Evolutionary conservation across 2,888 invertebrate species (phyloP).

Genomic region (Melanchra persicariae): DNA sequence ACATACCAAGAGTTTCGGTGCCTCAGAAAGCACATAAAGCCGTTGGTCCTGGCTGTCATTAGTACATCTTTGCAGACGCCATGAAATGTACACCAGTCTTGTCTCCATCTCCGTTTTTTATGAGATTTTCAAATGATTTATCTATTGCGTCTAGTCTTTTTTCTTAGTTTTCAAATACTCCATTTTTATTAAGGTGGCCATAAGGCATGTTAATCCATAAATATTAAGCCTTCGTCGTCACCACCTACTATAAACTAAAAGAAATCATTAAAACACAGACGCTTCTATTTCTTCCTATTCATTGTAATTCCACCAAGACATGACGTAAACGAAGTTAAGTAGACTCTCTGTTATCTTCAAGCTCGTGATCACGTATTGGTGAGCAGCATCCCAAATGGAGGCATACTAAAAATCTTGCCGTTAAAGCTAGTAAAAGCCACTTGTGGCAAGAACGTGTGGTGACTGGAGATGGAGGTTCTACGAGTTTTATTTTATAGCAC

Average conservation of each 20-base stretch:
- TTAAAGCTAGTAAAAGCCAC: slow-evolving; percentile 39
- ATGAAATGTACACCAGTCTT: too few species aligned
- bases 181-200: too few species aligned
- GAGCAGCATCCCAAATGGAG: slow-evolving; percentile 42
- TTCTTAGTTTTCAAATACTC: too few species aligned
- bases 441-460: slow-evolving; percentile 48
- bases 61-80: too few species aligned
- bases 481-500: slow-evolving; percentile 11
- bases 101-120: too few species aligned
- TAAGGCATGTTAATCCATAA: too few species aligned
- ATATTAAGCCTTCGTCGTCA: too few species aligned
- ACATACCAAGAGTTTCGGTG: too few species aligned
- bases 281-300: neutral
- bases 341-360: slow-evolving; percentile 37
- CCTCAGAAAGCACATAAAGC: too few species aligned
- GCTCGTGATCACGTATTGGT: slow-evolving; percentile 40
- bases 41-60: too few species aligned
- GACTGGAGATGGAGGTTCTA: slow-evolving; percentile 8
- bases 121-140: too few species aligned
- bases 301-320: slow-evolving; percentile 36
- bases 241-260: neutral
- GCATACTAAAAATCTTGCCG: slow-evolving; percentile 30
- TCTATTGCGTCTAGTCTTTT: too few species aligned
- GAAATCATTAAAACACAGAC: neutral
- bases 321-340: slow-evolving; percentile 35